phyloP scores from a whole-genome alignment of 35 echinoderm and acorn worm genomes.

The Apostichopus japonicus region DNA sequence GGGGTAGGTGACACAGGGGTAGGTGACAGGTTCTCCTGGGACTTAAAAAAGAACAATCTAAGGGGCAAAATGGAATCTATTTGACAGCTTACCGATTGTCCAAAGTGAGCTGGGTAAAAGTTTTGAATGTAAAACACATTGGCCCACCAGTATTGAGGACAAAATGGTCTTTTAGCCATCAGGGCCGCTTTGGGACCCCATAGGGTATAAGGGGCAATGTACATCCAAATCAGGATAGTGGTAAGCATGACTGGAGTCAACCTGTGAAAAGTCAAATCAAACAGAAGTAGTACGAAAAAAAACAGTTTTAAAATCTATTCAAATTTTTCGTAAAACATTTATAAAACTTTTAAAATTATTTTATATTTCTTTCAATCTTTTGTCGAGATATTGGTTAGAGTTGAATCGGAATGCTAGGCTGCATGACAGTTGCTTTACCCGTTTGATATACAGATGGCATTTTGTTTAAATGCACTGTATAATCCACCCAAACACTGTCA shows the following conservation, averaged over 20 bases:
- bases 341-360: no score
- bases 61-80: background rate
- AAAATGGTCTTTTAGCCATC: slow-evolving; percentile 39
- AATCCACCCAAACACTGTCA: no score
- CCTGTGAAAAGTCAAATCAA: background rate
- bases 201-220: slow-evolving; percentile 48
- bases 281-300: background rate
- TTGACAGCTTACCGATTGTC: background rate
- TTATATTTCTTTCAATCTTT: no score
- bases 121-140: slow-evolving; percentile 72
- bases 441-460: no score
- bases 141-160: slow-evolving; percentile 63
- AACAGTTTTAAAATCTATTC: background rate
- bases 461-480: no score
- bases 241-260: slow-evolving; percentile 51
- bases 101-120: slow-evolving; percentile 52
- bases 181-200: slow-evolving; percentile 46
- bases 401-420: no score
- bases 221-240: slow-evolving; percentile 49
- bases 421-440: no score
- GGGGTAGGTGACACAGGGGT: no score
- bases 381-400: no score
- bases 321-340: no score
- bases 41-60: background rate
- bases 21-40: background rate